Base-by-base conservation (phyloP, 1,140 invertebrate species). In the Drosophila santomea region DNA sequence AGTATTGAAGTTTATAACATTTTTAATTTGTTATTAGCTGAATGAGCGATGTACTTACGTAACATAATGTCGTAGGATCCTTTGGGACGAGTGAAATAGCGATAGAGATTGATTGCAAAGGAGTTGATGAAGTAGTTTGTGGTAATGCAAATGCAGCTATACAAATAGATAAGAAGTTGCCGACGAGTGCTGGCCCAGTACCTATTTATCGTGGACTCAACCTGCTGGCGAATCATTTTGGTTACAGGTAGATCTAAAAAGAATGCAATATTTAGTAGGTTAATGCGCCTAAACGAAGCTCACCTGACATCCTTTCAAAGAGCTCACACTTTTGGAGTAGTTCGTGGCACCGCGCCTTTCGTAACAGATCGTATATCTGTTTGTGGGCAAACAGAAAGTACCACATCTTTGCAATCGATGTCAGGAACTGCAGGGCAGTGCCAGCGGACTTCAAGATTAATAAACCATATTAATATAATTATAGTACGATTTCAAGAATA, bases 331-430 rank as follows among this genome's bases (percentile, higher is more conserved):
- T 52, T 35, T 52, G 55, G 11, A 91, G 56, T 20, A 90, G 7
- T 32, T 90, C 76, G 41, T 91, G 90, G 17, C 51, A 36, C 4
- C 83, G 72, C 32, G 67, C 82, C 17, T 20, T 52, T 20, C 72
- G 51, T 17, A 91, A 17, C 7, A 91, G 54, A 8, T 57, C 20
- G 47, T 76, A 81, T 10, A 91, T 74, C 32, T 61, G 69, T 0
- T 51, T 62, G 20, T 91, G 82, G 11, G 73, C 69, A 23, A 79
- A 59, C 0, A 91, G 76, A 48, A 59, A 88, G 39, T 88, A 91
- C 17, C 84, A 47, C 85, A 91, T 78, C 50, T 91, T 91, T 4
- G 76, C 41, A 35, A 84, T 43, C 5, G 90, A 83, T 15, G 82
- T 77, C 0, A 81, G n/a, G 0, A 84, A 81, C 71, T 84, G 80